Evolutionary conservation across 2,888 invertebrate species (phyloP), one percentile per base, ranked within the genome.

Genomic region (Ceramica pisi): DNA sequence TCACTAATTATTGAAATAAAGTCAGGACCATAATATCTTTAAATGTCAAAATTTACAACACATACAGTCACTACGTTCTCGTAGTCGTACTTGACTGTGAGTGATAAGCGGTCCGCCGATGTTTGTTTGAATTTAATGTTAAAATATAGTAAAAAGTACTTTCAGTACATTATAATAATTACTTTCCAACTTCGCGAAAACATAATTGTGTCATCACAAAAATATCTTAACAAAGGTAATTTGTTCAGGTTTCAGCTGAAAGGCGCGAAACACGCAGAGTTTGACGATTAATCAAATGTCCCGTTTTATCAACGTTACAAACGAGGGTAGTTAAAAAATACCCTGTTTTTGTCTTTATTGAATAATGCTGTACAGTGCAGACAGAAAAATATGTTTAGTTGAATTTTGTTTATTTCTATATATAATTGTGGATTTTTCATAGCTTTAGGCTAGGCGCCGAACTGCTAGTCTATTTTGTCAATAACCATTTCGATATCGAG

Each of bases 251-350:
- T 78, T 64, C 56, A 57, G 56, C 31, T 51, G 57, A 75, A 70
- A 67, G 61, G 51, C 64, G 53, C 66, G 64, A 72, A 74, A 80
- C 60, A 65, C 70, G 67, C 69, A 61, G 64, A 77, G 71, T 80
- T 86, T 66, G 74, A 73, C 79, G 75, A 86, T 86, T 85, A 85
- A 86, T 86, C 82, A 83, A 83, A 82, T 57, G 78, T 77, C 67
- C 66, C 72, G 59, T 80, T 85, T 69, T 75, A 81, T 79, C 81
- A 86, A 80, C 66, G 70, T 83, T 69, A 75, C 78, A 84, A 86
- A 83, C 74, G 81, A 83, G 83, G 68, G 48, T 81, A 55, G 44
- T 48, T 67, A 74, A 78, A 76, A 84, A 83, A 84, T 74, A 69
- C 50, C 72, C 78, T 73, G 69, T 76, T 75, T 77, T 74, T 56